phyloP scores from a whole-genome alignment of 2,113 vertebrate genomes.

The Platycercus adscitus region DNA sequence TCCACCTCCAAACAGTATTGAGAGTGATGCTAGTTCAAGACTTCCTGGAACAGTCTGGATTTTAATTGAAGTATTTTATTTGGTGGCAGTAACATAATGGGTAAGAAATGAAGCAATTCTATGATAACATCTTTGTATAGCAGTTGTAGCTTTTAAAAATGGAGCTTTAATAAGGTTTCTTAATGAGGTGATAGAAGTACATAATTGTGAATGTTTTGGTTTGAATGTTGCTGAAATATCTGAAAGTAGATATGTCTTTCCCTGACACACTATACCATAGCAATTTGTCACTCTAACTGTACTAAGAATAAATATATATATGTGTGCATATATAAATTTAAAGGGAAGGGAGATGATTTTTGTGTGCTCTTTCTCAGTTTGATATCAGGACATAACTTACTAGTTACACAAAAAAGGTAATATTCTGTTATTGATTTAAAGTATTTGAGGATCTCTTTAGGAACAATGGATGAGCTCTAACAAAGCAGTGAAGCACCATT shows the following conservation, averaged over 20 bases:
- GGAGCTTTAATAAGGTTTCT: background rate
- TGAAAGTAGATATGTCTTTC: background rate
- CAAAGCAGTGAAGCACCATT: background rate
- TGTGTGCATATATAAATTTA: background rate
- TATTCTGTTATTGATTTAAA: background rate
- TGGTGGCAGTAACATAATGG: background rate
- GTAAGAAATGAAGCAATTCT: slow-evolving; percentile 4
- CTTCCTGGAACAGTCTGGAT: background rate
- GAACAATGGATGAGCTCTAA: background rate
- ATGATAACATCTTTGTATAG: background rate
- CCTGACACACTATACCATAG: background rate
- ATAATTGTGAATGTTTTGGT: slow-evolving; percentile 10
- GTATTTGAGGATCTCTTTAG: background rate
- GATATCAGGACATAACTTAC: background rate
- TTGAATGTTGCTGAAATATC: slow-evolving; percentile 26
- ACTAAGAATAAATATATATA: background rate
- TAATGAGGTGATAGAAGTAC: background rate
- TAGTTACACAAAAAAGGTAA: background rate
- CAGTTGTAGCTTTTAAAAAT: slow-evolving; percentile 6
- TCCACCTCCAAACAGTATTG: background rate
- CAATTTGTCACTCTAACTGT: background rate
- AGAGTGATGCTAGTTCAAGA: background rate
- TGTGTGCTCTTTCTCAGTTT: background rate
- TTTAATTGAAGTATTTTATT: background rate
- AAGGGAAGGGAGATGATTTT: background rate